phyloP scores from a whole-genome alignment of 2,113 vertebrate species.

The Blennius ocellaris region DNA sequence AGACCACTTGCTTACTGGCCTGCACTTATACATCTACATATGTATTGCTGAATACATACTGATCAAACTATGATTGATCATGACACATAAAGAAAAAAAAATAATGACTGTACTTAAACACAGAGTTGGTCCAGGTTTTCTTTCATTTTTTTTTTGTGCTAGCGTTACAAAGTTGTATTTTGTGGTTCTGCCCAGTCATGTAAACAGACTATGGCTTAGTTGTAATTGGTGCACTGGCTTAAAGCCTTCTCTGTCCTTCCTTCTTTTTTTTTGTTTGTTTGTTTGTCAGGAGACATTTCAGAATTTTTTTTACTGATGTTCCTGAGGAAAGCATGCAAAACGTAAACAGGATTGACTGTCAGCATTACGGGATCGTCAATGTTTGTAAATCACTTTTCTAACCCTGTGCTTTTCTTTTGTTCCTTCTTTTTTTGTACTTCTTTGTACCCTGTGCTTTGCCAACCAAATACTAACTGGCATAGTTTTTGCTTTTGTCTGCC shows the following conservation, averaged over 20 bases:
- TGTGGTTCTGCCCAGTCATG: conserved; percentile 73
- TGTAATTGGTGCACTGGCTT: conserved; percentile 74
- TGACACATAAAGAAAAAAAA: conserved; percentile 71
- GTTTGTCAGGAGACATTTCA: conserved; percentile 77
- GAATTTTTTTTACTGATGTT: conserved; percentile 69
- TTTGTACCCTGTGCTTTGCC: conserved; percentile 83
- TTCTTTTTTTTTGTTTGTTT: conserved; percentile 16
- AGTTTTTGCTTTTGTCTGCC: conserved; percentile 84
- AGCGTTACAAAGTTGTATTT: conserved; percentile 70
- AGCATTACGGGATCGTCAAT: conserved; percentile 77
- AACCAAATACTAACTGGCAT: conserved; percentile 80
- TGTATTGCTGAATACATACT: conserved; percentile 84
- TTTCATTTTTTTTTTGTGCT: conserved; percentile 52
- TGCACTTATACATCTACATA: conserved; percentile 76
- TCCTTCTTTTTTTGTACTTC: conserved; percentile 50
- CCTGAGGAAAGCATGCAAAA: conserved; percentile 84
- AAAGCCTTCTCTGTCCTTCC: conserved; percentile 73
- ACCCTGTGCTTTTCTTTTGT: conserved; percentile 71
- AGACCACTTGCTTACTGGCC: conserved; percentile 74
- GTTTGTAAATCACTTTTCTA: conserved; percentile 73
- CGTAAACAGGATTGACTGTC: conserved; percentile 84
- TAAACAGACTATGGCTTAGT: conserved; percentile 74
- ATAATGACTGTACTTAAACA: conserved; percentile 72
- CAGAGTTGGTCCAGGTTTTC: conserved; percentile 79
- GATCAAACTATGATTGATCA: conserved; percentile 76